These are phyloP conservation scores for Apaloderma vittatum DNA, from an alignment of 2,113 vertebrate genomes.

Conservation along the genomic window DNA sequence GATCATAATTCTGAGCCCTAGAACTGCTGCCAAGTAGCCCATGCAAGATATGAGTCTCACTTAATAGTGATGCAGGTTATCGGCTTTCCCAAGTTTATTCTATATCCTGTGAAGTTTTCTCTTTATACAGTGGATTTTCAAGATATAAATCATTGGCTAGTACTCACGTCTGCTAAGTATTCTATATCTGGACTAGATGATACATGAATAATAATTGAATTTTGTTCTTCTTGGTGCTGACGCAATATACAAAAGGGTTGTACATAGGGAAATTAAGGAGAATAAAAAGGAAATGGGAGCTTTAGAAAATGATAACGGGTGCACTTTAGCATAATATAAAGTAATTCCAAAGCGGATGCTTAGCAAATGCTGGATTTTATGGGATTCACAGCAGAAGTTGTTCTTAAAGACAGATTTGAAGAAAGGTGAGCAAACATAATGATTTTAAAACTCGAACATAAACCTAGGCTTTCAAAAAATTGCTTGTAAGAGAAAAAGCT, in stretches of 20 bases:
- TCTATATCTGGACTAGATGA: background rate
- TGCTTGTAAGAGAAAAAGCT: background rate
- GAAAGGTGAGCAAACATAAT: background rate
- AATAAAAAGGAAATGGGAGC: background rate
- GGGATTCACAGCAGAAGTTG: background rate
- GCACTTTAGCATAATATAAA: background rate
- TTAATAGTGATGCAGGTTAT: background rate
- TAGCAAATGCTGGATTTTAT: background rate
- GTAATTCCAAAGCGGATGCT: background rate
- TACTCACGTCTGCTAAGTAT: background rate
- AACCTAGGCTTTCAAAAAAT: background rate
- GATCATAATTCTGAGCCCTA: background rate
- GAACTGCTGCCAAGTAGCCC: background rate
- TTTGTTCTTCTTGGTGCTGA: background rate
- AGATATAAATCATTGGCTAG: background rate
- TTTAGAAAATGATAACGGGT: background rate
- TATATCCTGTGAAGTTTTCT: background rate
- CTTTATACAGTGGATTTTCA: background rate
- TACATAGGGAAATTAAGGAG: background rate
- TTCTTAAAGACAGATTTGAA: constrained; percentile 3
- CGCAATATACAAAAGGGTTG: background rate
- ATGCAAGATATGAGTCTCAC: background rate
- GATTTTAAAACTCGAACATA: background rate
- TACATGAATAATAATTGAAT: background rate
- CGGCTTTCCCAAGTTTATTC: background rate